Conservation (phyloP, 2,888 invertebrate species). For the Stramonita haemastoma region DNA sequence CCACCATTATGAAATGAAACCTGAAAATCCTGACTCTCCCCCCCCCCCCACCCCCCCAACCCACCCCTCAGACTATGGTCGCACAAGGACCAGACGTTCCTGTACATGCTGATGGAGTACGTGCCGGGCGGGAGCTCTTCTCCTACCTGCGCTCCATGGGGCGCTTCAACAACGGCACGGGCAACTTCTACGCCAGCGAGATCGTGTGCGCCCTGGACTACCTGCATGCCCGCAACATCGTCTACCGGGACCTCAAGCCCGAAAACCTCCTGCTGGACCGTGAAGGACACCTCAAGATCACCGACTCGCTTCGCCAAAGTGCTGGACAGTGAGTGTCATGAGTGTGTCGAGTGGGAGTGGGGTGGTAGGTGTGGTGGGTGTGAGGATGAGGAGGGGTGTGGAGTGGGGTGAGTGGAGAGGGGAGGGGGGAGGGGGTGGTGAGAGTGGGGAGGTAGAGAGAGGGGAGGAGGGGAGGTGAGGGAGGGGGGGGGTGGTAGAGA, state of each 20-base stretch:
- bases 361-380: too few relatives aligned
- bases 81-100: conserved; percentile 91
- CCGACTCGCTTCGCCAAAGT: conserved; percentile 84
- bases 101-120: conserved; percentile 98
- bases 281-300: conserved; percentile 97
- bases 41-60: too few relatives aligned
- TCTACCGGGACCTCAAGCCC: conserved; percentile 77
- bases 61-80: conserved; percentile 77
- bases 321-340: too few relatives aligned
- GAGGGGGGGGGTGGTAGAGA: too few relatives aligned
- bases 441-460: too few relatives aligned
- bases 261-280: conserved; percentile 95
- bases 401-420: too few relatives aligned
- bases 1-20: too few relatives aligned
- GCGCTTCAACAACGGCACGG: conserved; percentile 86
- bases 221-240: conserved; percentile 85
- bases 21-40: too few relatives aligned
- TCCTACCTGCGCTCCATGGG: conserved; percentile 95
- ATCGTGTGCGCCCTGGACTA: conserved; percentile 96
- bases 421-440: too few relatives aligned
- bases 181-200: conserved; percentile 95
- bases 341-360: too few relatives aligned
- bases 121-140: conserved; percentile 95
- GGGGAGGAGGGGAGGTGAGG: too few relatives aligned
- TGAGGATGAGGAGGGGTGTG: too few relatives aligned